Conservation (phyloP, 2,113 vertebrate genomes). For the Agapornis roseicollis region DNA sequence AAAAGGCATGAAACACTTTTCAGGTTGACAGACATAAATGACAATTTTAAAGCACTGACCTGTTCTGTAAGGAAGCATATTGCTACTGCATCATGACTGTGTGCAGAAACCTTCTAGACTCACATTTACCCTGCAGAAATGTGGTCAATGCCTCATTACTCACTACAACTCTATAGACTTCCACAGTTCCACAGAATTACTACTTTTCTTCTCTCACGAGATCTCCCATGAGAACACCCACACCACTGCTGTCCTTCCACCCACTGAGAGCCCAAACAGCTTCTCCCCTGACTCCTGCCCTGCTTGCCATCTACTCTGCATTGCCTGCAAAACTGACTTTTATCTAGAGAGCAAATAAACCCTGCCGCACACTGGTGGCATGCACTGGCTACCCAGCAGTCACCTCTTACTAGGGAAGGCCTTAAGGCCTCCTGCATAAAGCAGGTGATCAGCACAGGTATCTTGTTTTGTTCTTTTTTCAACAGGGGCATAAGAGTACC, state of each 20-base stretch:
- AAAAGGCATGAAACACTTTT: not conserved
- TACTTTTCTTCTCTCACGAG: not conserved
- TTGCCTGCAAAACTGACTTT: not conserved
- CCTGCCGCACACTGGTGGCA: rapidly evolving
- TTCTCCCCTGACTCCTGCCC: not conserved
- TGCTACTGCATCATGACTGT: not conserved
- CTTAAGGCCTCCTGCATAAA: not conserved
- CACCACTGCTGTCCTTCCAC: not conserved
- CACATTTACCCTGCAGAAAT: not conserved
- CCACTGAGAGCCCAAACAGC: not conserved
- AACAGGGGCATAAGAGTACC: not conserved
- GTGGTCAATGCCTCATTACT: not conserved
- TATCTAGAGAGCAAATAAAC: not conserved
- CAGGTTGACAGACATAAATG: not conserved
- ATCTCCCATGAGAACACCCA: not conserved
- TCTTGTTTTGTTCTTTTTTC: not conserved
- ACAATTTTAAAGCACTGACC: not conserved
- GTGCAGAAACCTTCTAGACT: not conserved
- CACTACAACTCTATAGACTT: not conserved
- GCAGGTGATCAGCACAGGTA: not conserved
- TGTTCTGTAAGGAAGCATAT: not conserved
- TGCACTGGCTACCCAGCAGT: not conserved
- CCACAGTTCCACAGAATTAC: not conserved
- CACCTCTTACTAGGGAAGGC: not conserved
- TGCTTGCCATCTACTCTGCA: not conserved